Base-by-base conservation (phyloP, 1,140 invertebrate genomes). In the Lucilia cuprina region DNA sequence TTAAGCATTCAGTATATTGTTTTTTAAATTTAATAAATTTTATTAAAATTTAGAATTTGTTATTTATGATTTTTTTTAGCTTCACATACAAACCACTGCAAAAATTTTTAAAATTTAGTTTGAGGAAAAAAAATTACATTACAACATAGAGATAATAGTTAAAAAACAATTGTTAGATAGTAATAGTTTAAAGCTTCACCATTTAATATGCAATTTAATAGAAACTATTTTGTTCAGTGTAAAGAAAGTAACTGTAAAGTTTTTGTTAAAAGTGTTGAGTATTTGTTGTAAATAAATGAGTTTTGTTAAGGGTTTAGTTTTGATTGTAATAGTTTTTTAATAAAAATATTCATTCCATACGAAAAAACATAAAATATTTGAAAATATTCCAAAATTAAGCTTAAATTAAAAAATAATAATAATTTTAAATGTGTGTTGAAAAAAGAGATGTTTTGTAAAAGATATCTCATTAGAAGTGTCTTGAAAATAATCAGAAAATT, bases 31-130 rank as follows among this genome's bases (percentile, higher is more conserved):
- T 8, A 0, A 2, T 8, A 41, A 8, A 3, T 41, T 3, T 41
- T 41, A 41, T 41, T 41, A 41, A 41, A 41, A 41, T 41, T 41
- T 5, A 3, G 25, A 30, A 30, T 82, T 82, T 55, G n/a, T 34
- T 34, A 80, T 82, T 55, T 82, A 47, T 55, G 30, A 35, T 25
- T 55, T 55, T 25, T 50, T 55, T 55, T 55, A 55, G 50, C n/a
- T 50, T 77, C 74, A 80, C 77, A 80, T 80, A 21, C 77, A 25
- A 80, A 13, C 77, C 77, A 80, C 77, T 80, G 77, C 19, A 80
- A 80, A 80, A 21, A 50, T 50, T 47, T 49, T 80, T 80, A 80
- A 41, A 14, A 78, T 78, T 41, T 7, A 60, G n/a, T 80, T 49
- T 19, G 21, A 80, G 13, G 50, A 21, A 35, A 2, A 25, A 80